Conservation (phyloP, 1,140 invertebrate species). For the Leptopilina boulardi region DNA sequence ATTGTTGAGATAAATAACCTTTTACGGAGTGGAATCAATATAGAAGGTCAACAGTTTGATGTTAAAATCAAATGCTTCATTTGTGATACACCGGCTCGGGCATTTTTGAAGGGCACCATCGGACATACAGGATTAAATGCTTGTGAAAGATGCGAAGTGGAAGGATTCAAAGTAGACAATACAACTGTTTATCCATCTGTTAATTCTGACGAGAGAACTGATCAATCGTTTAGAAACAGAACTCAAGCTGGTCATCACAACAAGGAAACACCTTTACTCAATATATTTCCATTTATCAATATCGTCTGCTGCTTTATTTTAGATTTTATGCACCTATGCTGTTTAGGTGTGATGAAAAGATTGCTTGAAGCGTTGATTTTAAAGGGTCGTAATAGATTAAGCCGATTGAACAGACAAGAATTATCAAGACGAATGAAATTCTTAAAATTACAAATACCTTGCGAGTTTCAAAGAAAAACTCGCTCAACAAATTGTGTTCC, state of each 20-base stretch:
- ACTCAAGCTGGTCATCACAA: constrained; percentile 37
- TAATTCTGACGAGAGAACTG: constrained; percentile 11
- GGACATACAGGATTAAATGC: neutral
- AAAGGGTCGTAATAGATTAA: constrained; percentile 17
- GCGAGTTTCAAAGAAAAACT: constrained; percentile 37
- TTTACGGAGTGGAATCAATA: constrained; percentile 2
- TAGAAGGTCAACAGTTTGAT: constrained; percentile 24
- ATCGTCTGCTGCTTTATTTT: constrained; percentile 27
- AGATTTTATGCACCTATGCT: constrained; percentile 37
- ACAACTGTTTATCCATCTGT: constrained; percentile 16
- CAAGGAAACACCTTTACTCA: neutral
- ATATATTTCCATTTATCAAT: constrained; percentile 17
- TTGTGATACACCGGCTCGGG: constrained; percentile 35
- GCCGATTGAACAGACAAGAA: neutral
- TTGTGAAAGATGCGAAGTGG: constrained; percentile 17
- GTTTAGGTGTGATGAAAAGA: constrained; percentile 34
- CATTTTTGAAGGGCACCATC: neutral
- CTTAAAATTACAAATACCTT: constrained; percentile 37
- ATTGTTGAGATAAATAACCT: constrained; percentile 39
- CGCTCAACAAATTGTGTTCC: constrained; percentile 5
- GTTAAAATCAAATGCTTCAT: constrained; percentile 30
- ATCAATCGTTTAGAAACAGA: constrained; percentile 13
- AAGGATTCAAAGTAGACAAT: neutral
- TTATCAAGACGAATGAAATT: constrained; percentile 33
- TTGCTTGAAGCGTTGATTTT: neutral